Evolutionary conservation across 2,113 vertebrate genomes (phyloP), one percentile per base, ranked within the genome.

Genomic region (Illadopsis cleaveri): DNA sequence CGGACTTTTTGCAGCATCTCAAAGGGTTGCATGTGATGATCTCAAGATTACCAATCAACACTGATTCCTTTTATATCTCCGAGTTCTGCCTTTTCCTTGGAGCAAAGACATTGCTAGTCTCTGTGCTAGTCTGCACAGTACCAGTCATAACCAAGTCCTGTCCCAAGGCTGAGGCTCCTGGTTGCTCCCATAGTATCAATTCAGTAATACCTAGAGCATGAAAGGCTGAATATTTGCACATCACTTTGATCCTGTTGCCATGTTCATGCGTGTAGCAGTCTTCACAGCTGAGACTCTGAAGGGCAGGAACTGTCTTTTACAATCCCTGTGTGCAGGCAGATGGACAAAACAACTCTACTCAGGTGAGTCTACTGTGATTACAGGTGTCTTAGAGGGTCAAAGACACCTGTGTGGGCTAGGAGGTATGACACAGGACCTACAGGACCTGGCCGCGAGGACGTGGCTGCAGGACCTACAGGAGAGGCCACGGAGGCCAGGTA

Each of bases 211-310:
- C 18, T 30, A 69, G 53, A 72, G 17, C 4, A 25, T 30, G 14
- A 60, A 89, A 75, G 9, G 25, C 11, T 61, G 40, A 70, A 64
- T 51, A 31, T 88, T 87, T 86, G 37, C 45, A 31, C 18, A 37
- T 28, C 25, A 23, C n/a, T 27, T 47, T 40, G n/a, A 75, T 48
- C 28, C 21, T 16, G 8, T 75, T 92, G 37, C 40, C 31, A 42
- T 2, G 1, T 31, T 61, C n/a, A 18, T 40, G 11, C 5, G 17
- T 0, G 2, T 69, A 42, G 22, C 42, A 15, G 5, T 56, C 65
- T 82, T 76, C 15, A 22, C 10, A 40, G 53, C 27, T 24, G 44
- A 76, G 19, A 42, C 12, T 66, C 47, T 71, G 60, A 90, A 81
- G 51, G 47, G 25, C 35, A n/a, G 27, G 33, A 95, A 27, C 19